Evolutionary conservation across 2,797 vertebrate genomes (phyloP), one percentile per base, ranked within the genome.

Genomic region (Lepilemur ruficaudatus): DNA sequence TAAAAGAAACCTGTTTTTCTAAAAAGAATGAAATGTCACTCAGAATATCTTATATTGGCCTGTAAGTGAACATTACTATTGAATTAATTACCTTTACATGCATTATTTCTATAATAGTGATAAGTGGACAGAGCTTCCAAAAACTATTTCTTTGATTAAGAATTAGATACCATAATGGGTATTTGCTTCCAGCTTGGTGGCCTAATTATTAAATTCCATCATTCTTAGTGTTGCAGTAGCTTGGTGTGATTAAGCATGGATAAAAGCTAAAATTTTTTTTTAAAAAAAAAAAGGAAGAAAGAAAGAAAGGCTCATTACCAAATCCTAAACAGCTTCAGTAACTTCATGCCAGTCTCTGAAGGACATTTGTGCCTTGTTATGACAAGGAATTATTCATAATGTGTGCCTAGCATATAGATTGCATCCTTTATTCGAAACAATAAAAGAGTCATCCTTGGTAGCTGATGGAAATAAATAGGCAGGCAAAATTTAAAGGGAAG

Each of bases 391-490:
- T 98, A 97, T 98, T 98, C 97, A 96, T 92, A 59, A 4, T 0
- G 46, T 96, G 97, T 98, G 94, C 98, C 97, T 98, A 89, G 98
- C 97, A 98, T 98, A 96, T 96, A 98, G 96, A 98, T 97, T 86
- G 61, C 92, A 94, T 97, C 96, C 96, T 98, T 98, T 97, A 97
- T 98, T 98, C 95, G 94, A 98, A 98, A 97, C 97, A 98, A 72
- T 97, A 94, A 93, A 95, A 97, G 95, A 98, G 94, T 96, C 52
- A 12, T 92, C 91, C 46, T 94, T 61, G 84, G 78, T 93, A 76
- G 72, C 94, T 88, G 78, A 95, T 96, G 76, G 97, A 94, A 98
- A 98, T 96, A 98, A 98, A 95, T 82, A 59, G 91, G 97, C 96
- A 93, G 82, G 82, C 93, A 92, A 81, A 98, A 94, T 98, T 95